Evolutionary conservation across 2,888 invertebrate genomes (phyloP).

Genomic region (Acanthosepion esculentum): DNA sequence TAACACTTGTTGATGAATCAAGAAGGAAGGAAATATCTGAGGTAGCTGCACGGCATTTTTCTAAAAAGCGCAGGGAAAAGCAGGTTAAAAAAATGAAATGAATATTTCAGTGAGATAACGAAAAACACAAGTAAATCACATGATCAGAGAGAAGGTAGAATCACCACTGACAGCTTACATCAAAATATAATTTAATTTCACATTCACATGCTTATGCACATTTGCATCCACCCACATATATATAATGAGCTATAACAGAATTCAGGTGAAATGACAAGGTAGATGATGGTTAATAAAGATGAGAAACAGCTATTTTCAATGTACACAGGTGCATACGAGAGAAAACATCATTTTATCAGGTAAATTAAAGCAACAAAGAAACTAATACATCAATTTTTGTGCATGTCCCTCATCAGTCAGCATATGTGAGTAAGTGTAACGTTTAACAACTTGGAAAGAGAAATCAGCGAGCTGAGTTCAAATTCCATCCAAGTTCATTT

Average conservation of each 20-base stretch:
- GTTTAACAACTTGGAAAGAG: too few species aligned
- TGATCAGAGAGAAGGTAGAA: neutral
- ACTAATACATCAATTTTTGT: neutral
- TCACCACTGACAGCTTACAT: neutral
- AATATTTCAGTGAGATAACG: conserved; percentile 36
- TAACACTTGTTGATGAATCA: conserved; percentile 69
- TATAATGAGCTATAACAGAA: neutral
- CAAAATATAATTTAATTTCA: neutral
- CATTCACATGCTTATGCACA: neutral
- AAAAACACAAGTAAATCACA: neutral
- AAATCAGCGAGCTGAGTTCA: too few species aligned
- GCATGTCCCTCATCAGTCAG: neutral
- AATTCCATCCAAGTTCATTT: too few species aligned
- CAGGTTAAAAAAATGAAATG: conserved; percentile 53
- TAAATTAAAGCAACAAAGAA: neutral
- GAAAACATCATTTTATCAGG: neutral
- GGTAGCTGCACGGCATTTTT: conserved; percentile 51
- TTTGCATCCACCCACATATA: neutral
- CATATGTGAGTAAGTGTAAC: too few species aligned
- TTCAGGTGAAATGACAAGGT: neutral
- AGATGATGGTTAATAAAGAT: neutral
- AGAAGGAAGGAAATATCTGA: conserved; percentile 67
- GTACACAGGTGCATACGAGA: neutral
- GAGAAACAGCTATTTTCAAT: neutral
- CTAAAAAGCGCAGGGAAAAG: conserved; percentile 47